A percentile compares a stretch with the other conserved stretches of the same genome.
phyloP scores from a whole-genome alignment of 2,888 invertebrate genomes.

The Eumacrocentrus americanus region DNA sequence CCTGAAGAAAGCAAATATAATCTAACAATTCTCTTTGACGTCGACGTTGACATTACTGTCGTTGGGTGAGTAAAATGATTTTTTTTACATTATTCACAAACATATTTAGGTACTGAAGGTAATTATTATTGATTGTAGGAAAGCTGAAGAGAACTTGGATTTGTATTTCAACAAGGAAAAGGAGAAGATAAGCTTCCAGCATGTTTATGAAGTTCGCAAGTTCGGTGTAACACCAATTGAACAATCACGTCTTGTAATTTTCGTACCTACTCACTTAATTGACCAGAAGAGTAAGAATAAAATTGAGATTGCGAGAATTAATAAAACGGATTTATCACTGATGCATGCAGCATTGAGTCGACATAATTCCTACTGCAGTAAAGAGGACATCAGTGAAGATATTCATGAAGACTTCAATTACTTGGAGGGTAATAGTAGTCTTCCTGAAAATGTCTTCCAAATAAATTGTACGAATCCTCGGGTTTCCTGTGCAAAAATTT shows the following conservation, averaged over 20 bases:
- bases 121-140: conserved; percentile 43
- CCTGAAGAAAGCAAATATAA: conserved; percentile 34
- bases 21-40: conserved; percentile 49
- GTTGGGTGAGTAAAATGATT: conserved; percentile 53
- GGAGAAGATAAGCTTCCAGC: conserved; percentile 51
- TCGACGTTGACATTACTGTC: conserved; percentile 56
- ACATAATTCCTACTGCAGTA: conserved; percentile 7
- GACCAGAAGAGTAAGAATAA: conserved; percentile 19
- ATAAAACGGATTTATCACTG: conserved; percentile 27
- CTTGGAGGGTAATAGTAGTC: neutral
- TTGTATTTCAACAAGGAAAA: conserved; percentile 49
- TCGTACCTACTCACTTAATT: conserved; percentile 50
- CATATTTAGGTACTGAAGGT: neutral
- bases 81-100: conserved; percentile 13
- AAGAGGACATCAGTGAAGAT: conserved; percentile 22
- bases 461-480: conserved; percentile 55
- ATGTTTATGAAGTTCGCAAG: conserved; percentile 53
- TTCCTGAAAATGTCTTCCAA: conserved; percentile 47
- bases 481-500: conserved; percentile 52
- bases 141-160: conserved; percentile 56
- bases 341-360: neutral
- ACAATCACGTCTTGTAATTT: conserved; percentile 50
- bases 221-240: conserved; percentile 59
- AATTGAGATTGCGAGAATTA: conserved; percentile 40
- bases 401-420: conserved; percentile 20